Base-by-base conservation (phyloP, 2,797 vertebrate genomes). In the Xiphophorus birchmanni region DNA sequence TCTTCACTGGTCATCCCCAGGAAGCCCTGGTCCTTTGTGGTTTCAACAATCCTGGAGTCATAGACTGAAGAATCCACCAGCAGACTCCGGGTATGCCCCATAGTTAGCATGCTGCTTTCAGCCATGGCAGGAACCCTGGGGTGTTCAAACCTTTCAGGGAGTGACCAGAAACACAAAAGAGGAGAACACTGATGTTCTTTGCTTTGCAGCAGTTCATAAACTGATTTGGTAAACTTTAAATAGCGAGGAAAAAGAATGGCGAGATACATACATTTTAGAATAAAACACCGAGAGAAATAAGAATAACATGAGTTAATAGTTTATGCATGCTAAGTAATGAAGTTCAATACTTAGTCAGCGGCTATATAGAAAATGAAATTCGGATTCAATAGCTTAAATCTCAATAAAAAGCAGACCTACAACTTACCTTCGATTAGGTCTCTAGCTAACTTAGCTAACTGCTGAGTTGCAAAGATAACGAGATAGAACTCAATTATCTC, bases 21-120 rank as follows among this genome's bases (percentile, higher is more conserved):
- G 88, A 96, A 96, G 0, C 89, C 67, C 85, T 96, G 95, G 85
- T 99, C 98, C 92, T 96, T 98, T 17, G 97, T 97, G 80, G 92
- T 96, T 92, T 99, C 98, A 2, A 90, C 93, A 80, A 97, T 93
- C 94, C 96, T 97, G 42, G 96, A 97, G 88, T 99, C 98, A 83
- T 96, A 97, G 84, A 97, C 96, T 12, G 97, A 99, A 82, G 96
- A 96, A 93, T 99, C 97, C 84, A 96, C 96, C 92, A 99, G 88
- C 81, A 97, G 94, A 93, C 97, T 97, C 82, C 92, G 96, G 79
- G 95, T 95, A 0, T 93, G 86, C 89, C 96, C 96, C 18, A 96
- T 95, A 74, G 95, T 93, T 88, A 97, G 50, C 2, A 92, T 93
- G 86, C 97, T 98, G 93, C 84, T 97, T 93, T 98, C 97, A 95